Conservation (phyloP, 1,140 invertebrate genomes). For the Gryllus bimaculatus region DNA sequence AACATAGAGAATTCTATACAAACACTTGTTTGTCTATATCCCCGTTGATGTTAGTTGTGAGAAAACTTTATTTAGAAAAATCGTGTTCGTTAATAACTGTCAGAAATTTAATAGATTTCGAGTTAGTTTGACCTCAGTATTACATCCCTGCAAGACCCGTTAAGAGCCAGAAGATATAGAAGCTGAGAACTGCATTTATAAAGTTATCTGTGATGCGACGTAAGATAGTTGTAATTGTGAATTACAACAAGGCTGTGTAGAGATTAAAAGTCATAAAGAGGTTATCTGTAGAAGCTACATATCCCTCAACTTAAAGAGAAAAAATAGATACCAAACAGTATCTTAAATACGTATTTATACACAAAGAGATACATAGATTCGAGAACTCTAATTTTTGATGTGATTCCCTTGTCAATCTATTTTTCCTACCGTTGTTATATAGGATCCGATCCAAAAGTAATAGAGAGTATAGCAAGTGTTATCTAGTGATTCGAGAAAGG, state of each 20-base stretch:
- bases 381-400: not conserved
- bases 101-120: not conserved
- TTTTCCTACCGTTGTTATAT: not conserved
- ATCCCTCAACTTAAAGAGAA: not conserved
- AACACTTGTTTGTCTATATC: constrained; percentile 1
- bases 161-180: not conserved
- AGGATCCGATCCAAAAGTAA: not conserved
- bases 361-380: not conserved
- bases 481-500: not conserved
- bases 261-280: not conserved
- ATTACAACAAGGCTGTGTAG: not conserved
- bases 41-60: not conserved
- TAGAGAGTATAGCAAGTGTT: not conserved
- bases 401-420: not conserved
- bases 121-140: not conserved
- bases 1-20: not conserved
- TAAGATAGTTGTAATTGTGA: not conserved
- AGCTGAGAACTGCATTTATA: not conserved
- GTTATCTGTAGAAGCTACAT: not conserved
- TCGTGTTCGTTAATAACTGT: not conserved
- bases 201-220: not conserved
- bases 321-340: not conserved
- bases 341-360: not conserved
- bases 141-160: not conserved
- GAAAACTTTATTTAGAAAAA: not conserved